Conservation (phyloP, 2,888 invertebrate genomes). For the Limenitis camilla region DNA sequence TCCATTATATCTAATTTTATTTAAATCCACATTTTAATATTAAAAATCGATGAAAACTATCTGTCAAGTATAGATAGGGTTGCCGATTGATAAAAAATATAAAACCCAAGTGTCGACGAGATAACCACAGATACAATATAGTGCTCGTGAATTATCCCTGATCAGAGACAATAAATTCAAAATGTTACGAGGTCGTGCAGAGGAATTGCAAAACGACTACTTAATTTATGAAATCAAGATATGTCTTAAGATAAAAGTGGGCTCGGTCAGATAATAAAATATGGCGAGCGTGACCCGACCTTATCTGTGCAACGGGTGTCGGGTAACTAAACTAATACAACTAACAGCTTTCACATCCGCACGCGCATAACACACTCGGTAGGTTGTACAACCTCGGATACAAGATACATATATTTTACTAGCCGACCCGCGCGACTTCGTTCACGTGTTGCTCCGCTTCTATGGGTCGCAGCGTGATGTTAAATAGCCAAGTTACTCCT, state of each 20-base stretch:
- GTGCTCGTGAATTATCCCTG: slow-evolving; percentile 11
- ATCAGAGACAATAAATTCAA: slow-evolving; percentile 19
- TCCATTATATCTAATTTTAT: slow-evolving; percentile 1
- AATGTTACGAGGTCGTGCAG: slow-evolving; percentile 19
- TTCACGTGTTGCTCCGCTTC: too few relatives aligned
- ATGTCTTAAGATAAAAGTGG: slow-evolving; percentile 2
- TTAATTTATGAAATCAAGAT: slow-evolving; percentile 11
- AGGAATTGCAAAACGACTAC: slow-evolving; percentile 8
- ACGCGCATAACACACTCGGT: slow-evolving; percentile 2
- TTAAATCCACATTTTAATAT: slow-evolving; percentile 7
- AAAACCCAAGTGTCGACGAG: too few relatives aligned
- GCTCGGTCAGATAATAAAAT: slow-evolving; percentile 1
- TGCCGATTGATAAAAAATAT: too few relatives aligned
- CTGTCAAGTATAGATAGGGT: slow-evolving; percentile 15
- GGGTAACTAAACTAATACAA: slow-evolving; percentile 16
- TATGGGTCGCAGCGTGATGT: too few relatives aligned
- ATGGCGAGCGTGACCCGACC: slow-evolving; percentile 10
- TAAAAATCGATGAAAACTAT: slow-evolving; percentile 4
- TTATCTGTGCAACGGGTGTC: slow-evolving; percentile 20
- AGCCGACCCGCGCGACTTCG: too few relatives aligned
- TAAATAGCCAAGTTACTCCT: too few relatives aligned
- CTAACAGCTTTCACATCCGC: slow-evolving; percentile 27
- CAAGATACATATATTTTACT: too few relatives aligned
- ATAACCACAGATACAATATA: slow-evolving; percentile 15
- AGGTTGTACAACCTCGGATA: background rate